Evolutionary conservation across 2,797 vertebrate genomes (phyloP).

Genomic region (Tragopan temminckii): DNA sequence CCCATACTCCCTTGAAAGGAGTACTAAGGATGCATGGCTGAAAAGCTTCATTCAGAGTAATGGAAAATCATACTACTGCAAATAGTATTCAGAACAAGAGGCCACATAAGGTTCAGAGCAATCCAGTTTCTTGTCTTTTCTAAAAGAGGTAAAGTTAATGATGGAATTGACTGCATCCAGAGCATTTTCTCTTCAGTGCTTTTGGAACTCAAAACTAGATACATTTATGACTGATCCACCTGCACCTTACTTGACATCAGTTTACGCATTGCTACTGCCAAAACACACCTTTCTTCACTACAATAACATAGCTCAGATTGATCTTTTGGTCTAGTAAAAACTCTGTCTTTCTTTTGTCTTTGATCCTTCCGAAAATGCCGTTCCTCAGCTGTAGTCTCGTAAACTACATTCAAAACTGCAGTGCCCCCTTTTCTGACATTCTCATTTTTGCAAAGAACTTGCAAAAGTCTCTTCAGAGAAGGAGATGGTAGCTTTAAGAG

Average conservation of each 20-base stretch:
- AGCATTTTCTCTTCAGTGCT: neutral
- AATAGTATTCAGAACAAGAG: fast-evolving
- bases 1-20: neutral
- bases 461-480: neutral
- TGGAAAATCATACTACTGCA: neutral
- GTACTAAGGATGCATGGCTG: neutral
- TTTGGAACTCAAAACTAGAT: neutral
- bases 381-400: neutral
- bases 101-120: neutral
- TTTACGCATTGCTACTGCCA: neutral
- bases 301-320: neutral
- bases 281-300: neutral
- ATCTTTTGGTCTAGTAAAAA: neutral
- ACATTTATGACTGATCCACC: neutral
- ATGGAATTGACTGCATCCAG: neutral
- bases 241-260: fast-evolving
- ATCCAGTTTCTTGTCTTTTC: neutral
- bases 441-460: neutral
- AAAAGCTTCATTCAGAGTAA: neutral
- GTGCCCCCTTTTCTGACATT: neutral
- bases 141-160: neutral
- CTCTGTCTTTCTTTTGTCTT: neutral
- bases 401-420: neutral
- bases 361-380: neutral
- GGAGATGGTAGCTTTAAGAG: neutral